Evolutionary conservation across 1,140 invertebrate genomes (phyloP).

Genomic region (Sycobia sp.): DNA sequence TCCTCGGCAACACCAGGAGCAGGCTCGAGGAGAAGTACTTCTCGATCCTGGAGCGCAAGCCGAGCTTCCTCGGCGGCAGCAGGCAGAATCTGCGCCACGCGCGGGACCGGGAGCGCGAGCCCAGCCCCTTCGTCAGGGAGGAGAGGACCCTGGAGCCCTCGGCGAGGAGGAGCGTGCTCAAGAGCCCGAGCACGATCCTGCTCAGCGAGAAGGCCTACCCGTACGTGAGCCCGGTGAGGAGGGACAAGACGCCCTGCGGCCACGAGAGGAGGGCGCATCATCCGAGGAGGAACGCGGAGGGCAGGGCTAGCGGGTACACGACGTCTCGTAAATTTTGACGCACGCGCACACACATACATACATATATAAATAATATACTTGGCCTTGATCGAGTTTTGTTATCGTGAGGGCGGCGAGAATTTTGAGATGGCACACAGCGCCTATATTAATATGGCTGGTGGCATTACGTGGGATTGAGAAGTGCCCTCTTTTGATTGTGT

Average conservation of each 20-base stretch:
- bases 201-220: slow-evolving; percentile 74
- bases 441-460: too few relatives aligned
- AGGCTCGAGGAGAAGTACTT: slow-evolving; percentile 78
- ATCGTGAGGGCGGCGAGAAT: too few relatives aligned
- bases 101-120: slow-evolving; percentile 31
- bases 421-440: too few relatives aligned
- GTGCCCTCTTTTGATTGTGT: too few relatives aligned
- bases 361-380: too few relatives aligned
- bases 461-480: too few relatives aligned
- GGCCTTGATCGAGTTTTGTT: too few relatives aligned
- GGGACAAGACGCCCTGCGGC: slow-evolving; percentile 47
- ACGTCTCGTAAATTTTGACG: too few relatives aligned
- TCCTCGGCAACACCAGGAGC: slow-evolving; percentile 64
- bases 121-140: slow-evolving; percentile 50
- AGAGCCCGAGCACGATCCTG: slow-evolving; percentile 57
- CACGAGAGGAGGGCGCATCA: slow-evolving; percentile 25
- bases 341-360: too few relatives aligned
- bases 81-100: slow-evolving; percentile 10
- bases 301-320: slow-evolving; percentile 26
- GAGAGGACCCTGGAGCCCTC: slow-evolving; percentile 72
- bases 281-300: slow-evolving; percentile 18
- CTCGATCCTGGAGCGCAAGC: slow-evolving; percentile 71
- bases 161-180: slow-evolving; percentile 48
- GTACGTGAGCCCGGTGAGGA: slow-evolving; percentile 57
- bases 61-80: slow-evolving; percentile 14